phyloP scores from a whole-genome alignment of 2,113 vertebrate species.

The Oncorhynchus clarkii region DNA sequence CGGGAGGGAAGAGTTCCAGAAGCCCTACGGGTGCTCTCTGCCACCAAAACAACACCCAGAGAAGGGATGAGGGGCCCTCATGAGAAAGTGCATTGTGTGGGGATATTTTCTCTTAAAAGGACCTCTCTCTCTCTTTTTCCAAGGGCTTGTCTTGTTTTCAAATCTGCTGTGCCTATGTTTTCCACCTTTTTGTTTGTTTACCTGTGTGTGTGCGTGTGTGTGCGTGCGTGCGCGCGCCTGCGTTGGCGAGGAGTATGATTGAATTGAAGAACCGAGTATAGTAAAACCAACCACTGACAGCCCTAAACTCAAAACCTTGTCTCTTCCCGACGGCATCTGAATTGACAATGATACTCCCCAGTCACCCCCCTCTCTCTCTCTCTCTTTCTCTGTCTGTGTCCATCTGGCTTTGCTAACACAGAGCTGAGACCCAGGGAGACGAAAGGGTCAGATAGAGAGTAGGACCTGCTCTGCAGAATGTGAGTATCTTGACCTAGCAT shows the following conservation, averaged over 20 bases:
- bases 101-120: constrained; percentile 32
- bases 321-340: constrained; percentile 22
- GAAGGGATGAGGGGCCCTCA: constrained; percentile 49
- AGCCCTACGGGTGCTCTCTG: neutral
- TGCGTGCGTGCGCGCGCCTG: neutral
- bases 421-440: constrained; percentile 29
- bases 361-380: constrained; percentile 28
- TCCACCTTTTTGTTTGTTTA: constrained; percentile 51
- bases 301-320: neutral
- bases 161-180: constrained; percentile 60
- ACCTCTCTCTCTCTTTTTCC: constrained; percentile 38
- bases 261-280: neutral
- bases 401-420: no score
- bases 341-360: neutral
- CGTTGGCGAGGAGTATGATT: neutral
- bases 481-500: constrained; percentile 8
- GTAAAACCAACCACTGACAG: neutral
- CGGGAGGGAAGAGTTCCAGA: no score
- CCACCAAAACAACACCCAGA: neutral
- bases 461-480: constrained; percentile 32
- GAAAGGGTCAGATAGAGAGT: constrained; percentile 51
- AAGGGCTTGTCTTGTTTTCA: constrained; percentile 44
- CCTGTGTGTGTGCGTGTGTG: constrained; percentile 11
- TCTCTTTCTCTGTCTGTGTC: no score
- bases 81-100: constrained; percentile 31